A percentile compares a stretch with the other conserved stretches of the same genome.
Conservation (phyloP, 35 echinoderm and acorn worm species). For the Lytechinus pictus region DNA sequence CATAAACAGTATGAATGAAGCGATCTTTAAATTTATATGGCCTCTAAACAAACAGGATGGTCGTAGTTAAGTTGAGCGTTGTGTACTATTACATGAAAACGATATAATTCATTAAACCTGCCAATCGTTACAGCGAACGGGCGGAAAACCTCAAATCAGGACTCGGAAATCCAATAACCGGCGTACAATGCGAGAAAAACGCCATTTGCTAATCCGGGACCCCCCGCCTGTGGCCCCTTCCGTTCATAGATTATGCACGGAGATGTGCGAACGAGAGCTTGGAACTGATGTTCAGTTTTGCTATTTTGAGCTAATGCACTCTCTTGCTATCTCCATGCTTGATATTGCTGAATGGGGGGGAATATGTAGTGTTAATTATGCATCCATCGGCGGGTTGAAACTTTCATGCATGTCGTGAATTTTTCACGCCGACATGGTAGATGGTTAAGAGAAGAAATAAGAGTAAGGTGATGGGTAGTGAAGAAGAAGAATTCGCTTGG, state of each 20-base stretch:
- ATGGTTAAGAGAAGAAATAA: neutral
- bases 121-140: neutral
- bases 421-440: neutral
- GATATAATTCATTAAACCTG: constrained; percentile 14
- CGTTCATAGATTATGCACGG: neutral
- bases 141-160: neutral
- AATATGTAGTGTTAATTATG: neutral
- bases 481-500: neutral
- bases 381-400: neutral
- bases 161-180: neutral
- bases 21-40: neutral
- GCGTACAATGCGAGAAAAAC: constrained; percentile 10
- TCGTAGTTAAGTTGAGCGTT: neutral
- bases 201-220: neutral
- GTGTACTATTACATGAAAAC: neutral
- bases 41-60: neutral
- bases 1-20: neutral
- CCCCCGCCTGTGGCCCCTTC: neutral
- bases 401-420: neutral
- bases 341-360: neutral
- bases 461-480: neutral
- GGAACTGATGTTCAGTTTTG: no score
- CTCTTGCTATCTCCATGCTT: neutral
- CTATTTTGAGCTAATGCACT: no score
- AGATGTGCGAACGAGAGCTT: neutral